Conservation (phyloP, 2,113 vertebrate species). For the Trichechus manatus region DNA sequence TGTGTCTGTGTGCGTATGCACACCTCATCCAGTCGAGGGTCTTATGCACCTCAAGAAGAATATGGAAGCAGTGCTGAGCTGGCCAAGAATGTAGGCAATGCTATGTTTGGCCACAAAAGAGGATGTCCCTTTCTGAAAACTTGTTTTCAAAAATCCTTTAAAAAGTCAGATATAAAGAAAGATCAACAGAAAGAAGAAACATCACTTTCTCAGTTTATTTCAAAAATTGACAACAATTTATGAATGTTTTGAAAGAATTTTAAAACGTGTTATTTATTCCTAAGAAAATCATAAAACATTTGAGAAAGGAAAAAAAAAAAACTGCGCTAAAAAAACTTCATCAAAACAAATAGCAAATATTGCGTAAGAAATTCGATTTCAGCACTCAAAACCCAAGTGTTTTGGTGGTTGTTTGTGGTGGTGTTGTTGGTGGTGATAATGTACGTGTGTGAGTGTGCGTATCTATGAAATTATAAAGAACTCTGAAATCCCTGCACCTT, state of each 20-base stretch:
- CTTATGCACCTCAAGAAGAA: not conserved
- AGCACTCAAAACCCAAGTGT: not conserved
- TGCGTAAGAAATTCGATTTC: conserved; percentile 28
- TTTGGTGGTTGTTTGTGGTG: not conserved
- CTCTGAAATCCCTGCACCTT: conserved; percentile 11
- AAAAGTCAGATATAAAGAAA: conserved; percentile 32
- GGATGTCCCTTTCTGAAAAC: not conserved
- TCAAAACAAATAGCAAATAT: conserved; percentile 45
- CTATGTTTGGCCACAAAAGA: not conserved
- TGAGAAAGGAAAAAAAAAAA: conserved; percentile 11
- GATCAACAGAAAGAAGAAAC: conserved; percentile 24
- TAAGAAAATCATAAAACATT: conserved; percentile 12
- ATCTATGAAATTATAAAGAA: not conserved
- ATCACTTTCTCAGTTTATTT: conserved; percentile 38
- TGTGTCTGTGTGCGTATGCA: too few relatives aligned
- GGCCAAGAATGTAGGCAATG: not conserved
- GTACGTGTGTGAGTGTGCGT: not conserved
- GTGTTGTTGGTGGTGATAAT: not conserved
- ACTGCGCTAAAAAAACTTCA: not conserved
- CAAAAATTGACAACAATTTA: conserved; percentile 31
- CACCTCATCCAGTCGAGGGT: not conserved
- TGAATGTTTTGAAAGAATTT: conserved; percentile 40
- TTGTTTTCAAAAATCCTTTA: not conserved
- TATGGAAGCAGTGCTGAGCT: not conserved
- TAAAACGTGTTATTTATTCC: conserved; percentile 50